Conservation (phyloP, 2,888 invertebrate genomes). For the Thecocarcelia acutangulata region DNA sequence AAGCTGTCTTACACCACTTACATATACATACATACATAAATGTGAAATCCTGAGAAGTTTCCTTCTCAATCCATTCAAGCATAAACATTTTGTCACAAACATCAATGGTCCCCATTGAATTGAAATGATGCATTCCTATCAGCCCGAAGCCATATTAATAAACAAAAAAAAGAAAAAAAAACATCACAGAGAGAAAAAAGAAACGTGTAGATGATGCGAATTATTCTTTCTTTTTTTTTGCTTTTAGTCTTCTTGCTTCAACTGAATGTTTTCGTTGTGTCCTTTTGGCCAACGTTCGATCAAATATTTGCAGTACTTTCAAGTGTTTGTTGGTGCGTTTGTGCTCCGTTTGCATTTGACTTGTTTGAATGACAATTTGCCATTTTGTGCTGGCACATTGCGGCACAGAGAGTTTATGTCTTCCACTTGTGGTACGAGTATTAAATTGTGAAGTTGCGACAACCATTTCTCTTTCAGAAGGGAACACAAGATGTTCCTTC, state of each 20-base stretch:
- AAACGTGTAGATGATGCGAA: conserved; percentile 8
- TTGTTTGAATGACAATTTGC: conserved; percentile 55
- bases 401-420: background rate
- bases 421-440: background rate
- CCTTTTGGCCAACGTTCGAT: conserved; percentile 28
- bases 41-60: too few species aligned
- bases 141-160: background rate
- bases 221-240: conserved; percentile 27
- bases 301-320: background rate
- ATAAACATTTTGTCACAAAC: conserved; percentile 53
- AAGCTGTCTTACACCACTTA: background rate
- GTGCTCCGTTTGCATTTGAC: background rate
- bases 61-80: background rate
- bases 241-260: background rate
- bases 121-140: conserved; percentile 27
- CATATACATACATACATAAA: too few species aligned
- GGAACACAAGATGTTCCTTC: background rate
- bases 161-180: background rate
- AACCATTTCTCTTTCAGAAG: background rate
- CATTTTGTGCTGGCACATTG: conserved; percentile 52
- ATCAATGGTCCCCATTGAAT: conserved; percentile 54
- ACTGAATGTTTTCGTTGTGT: background rate
- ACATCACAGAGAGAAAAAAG: background rate
- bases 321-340: conserved; percentile 16
- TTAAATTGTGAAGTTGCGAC: background rate